Evolutionary conservation across 2,797 vertebrate species (phyloP).

Genomic region (Microctenopoma stevenorrisi): DNA sequence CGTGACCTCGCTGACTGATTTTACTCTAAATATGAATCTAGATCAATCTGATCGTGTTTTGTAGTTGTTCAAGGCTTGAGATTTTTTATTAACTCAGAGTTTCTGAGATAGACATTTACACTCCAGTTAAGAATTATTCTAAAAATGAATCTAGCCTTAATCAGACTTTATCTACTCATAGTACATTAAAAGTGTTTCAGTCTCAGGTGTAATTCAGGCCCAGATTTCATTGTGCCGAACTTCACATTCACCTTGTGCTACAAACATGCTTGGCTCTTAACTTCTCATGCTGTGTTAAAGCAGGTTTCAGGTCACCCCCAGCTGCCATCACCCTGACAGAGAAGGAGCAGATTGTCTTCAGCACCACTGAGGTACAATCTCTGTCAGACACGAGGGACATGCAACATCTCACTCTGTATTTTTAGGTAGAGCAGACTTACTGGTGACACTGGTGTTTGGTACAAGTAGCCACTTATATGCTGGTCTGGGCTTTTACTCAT

Average conservation of each 20-base stretch:
- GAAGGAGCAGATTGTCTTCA: slow-evolving; percentile 72
- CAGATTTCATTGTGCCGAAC: too few relatives aligned
- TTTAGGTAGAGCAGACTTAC: slow-evolving; percentile 24
- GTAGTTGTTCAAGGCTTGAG: background rate
- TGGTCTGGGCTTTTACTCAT: background rate
- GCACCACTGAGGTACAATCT: slow-evolving; percentile 77
- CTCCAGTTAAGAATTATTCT: background rate
- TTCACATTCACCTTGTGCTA: background rate
- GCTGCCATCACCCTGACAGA: slow-evolving; percentile 84
- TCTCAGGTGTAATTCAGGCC: too few relatives aligned
- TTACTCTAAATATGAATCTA: background rate
- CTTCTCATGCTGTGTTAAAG: slow-evolving; percentile 23
- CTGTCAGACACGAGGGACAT: slow-evolving; percentile 15
- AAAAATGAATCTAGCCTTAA: background rate
- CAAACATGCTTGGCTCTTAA: slow-evolving; percentile 2
- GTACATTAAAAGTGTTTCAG: background rate
- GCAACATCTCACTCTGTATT: slow-evolving; percentile 43
- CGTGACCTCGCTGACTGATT: background rate
- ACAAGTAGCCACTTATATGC: background rate
- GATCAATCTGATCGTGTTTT: background rate
- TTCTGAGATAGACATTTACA: too few relatives aligned
- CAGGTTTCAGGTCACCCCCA: slow-evolving; percentile 69
- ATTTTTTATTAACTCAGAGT: too few relatives aligned
- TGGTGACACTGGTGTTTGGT: slow-evolving; percentile 23
- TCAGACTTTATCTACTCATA: background rate